Conservation (phyloP, 2,888 invertebrate species). For the Microdon myrmicae region DNA sequence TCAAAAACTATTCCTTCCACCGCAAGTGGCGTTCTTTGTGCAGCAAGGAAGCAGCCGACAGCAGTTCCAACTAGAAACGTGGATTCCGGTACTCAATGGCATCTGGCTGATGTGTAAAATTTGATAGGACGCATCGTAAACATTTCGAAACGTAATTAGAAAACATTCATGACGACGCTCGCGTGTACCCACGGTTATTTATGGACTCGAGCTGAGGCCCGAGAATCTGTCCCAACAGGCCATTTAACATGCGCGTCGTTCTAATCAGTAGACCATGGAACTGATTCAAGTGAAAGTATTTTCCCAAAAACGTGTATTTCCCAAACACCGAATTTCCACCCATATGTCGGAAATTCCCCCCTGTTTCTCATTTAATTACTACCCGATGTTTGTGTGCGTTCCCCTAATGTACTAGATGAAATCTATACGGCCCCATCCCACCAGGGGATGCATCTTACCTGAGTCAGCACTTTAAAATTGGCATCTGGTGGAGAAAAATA, state of each 20-base stretch:
- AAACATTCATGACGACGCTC: conserved; percentile 14
- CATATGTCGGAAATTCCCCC: conserved; percentile 1
- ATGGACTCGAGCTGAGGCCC: conserved; percentile 18
- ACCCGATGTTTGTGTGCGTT: conserved; percentile 21
- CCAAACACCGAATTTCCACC: conserved; percentile 1
- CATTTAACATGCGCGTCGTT: conserved; percentile 36
- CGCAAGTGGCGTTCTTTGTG: conserved; percentile 35
- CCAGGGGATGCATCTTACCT: conserved; percentile 25
- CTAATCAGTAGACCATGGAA: conserved; percentile 16
- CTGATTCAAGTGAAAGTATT: conserved; percentile 32
- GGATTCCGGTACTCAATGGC: conserved; percentile 2
- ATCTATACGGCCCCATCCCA: conserved; percentile 13
- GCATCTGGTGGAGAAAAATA: background rate
- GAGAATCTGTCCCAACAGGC: background rate
- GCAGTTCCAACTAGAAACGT: too few species aligned
- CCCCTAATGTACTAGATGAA: conserved; percentile 24
- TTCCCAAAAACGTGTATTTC: conserved; percentile 6
- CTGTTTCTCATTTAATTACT: conserved; percentile 30
- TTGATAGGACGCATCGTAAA: conserved; percentile 15
- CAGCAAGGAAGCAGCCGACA: too few species aligned
- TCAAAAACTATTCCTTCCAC: conserved; percentile 22
- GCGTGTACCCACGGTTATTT: conserved; percentile 41
- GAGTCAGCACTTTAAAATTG: conserved; percentile 45
- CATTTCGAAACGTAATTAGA: conserved; percentile 9
- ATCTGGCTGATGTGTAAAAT: conserved; percentile 28